phyloP scores from a whole-genome alignment of 2,113 vertebrate species.

The Onychostruthus taczanowskii region DNA sequence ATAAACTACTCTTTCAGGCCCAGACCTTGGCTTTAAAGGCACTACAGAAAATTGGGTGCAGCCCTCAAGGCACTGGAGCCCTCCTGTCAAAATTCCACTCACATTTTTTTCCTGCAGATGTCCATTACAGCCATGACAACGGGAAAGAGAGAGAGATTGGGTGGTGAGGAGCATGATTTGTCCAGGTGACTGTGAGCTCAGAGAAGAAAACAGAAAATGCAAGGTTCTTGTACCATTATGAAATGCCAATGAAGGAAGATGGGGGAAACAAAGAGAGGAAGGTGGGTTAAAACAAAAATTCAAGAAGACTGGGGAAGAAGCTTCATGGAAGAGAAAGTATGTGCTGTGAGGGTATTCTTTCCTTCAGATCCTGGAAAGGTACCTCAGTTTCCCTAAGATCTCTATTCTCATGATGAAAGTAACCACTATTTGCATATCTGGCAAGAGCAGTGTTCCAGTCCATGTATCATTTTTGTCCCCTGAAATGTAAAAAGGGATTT shows the following conservation, averaged over 20 bases:
- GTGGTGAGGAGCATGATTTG: not conserved
- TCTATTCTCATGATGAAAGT: not conserved
- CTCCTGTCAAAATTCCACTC: not conserved
- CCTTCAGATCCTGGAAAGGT: not conserved
- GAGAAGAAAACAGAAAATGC: not conserved
- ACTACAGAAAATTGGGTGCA: not conserved
- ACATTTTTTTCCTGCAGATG: not conserved
- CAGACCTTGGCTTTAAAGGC: not conserved
- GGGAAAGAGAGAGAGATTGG: not conserved
- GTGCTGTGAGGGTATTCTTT: not conserved
- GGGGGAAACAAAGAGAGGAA: not conserved
- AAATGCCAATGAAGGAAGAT: not conserved
- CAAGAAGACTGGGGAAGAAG: not conserved
- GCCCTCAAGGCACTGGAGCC: not conserved
- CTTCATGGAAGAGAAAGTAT: not conserved
- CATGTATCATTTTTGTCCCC: rapidly evolving
- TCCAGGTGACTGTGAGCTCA: not conserved
- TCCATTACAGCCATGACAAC: not conserved
- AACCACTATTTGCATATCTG: not conserved
- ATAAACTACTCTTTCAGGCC: not conserved
- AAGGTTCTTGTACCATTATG: not conserved
- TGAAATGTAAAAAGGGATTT: not conserved
- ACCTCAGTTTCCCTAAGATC: not conserved
- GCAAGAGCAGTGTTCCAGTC: not conserved
- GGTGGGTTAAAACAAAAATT: rapidly evolving